Evolutionary conservation across 1,140 invertebrate genomes (phyloP).

Genomic region (Polypedilum vanderplanki): DNA sequence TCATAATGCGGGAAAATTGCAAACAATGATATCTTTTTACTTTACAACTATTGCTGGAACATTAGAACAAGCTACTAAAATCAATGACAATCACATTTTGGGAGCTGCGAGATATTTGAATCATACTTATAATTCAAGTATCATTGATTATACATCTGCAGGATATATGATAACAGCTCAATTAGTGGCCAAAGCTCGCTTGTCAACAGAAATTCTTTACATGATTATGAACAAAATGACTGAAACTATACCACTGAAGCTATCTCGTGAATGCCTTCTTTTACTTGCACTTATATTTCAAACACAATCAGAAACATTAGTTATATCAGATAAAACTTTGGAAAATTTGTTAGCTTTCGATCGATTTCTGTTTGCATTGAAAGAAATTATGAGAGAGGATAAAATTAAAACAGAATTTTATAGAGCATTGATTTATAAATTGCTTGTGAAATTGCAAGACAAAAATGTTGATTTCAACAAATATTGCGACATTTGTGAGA

Average conservation of each 20-base stretch:
- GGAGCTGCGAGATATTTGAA: slow-evolving; percentile 62
- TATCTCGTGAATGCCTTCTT: slow-evolving; percentile 51
- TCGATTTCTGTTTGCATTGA: slow-evolving; percentile 48
- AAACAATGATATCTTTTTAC: slow-evolving; percentile 70
- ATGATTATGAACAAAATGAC: slow-evolving; percentile 55
- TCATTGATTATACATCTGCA: slow-evolving; percentile 63
- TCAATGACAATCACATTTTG: slow-evolving; percentile 62
- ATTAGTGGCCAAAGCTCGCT: slow-evolving; percentile 55
- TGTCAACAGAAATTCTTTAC: slow-evolving; percentile 54
- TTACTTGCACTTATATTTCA: slow-evolving; percentile 56
- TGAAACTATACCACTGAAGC: slow-evolving; percentile 46
- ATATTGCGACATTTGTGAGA: slow-evolving; percentile 45
- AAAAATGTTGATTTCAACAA: slow-evolving; percentile 43
- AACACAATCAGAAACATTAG: slow-evolving; percentile 48
- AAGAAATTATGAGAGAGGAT: slow-evolving; percentile 46
- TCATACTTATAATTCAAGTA: slow-evolving; percentile 57
- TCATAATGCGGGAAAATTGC: slow-evolving; percentile 52
- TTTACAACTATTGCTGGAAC: slow-evolving; percentile 63
- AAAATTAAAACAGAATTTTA: slow-evolving; percentile 50
- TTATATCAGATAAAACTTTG: slow-evolving; percentile 48
- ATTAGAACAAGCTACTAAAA: slow-evolving; percentile 48
- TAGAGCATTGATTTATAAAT: slow-evolving; percentile 46
- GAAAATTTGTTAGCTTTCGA: slow-evolving; percentile 46
- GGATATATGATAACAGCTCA: slow-evolving; percentile 66
- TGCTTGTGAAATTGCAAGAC: slow-evolving; percentile 40